phyloP scores from a whole-genome alignment of 2,888 invertebrate genomes.

The Octodonta nipae region DNA sequence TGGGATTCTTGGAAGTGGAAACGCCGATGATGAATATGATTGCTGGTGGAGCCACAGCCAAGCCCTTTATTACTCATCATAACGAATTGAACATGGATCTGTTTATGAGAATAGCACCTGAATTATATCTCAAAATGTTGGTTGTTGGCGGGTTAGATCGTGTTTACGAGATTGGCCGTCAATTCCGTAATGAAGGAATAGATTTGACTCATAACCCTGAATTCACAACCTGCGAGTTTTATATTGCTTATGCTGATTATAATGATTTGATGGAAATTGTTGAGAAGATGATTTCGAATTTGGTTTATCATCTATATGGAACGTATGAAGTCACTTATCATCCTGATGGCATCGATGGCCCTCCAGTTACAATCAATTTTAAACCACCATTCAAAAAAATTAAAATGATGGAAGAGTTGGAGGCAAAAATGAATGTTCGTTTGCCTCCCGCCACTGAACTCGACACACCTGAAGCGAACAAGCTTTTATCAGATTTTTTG shows the following conservation, averaged over 20 bases:
- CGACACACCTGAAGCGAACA: slow-evolving; percentile 53
- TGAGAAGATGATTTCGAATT: slow-evolving; percentile 79
- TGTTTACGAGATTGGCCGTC: slow-evolving; percentile 66
- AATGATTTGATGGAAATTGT: slow-evolving; percentile 87
- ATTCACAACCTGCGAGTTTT: slow-evolving; percentile 98
- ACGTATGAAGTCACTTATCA: slow-evolving; percentile 73
- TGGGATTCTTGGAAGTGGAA: slow-evolving; percentile 96
- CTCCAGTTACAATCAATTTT: slow-evolving; percentile 80
- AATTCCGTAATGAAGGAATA: slow-evolving; percentile 97
- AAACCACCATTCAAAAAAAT: slow-evolving; percentile 91
- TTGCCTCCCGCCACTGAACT: slow-evolving; percentile 59
- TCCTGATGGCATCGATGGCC: slow-evolving; percentile 77
- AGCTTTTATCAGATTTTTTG: slow-evolving; percentile 71
- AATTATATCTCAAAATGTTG: slow-evolving; percentile 94
- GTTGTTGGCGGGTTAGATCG: slow-evolving; percentile 95
- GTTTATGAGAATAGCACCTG: slow-evolving; percentile 95
- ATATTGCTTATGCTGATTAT: slow-evolving; percentile 99
- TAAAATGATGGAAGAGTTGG: slow-evolving; percentile 82
- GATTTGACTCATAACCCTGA: slow-evolving; percentile 99
- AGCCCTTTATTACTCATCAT: slow-evolving; percentile 97
- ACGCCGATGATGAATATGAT: slow-evolving; percentile 99
- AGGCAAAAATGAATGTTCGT: slow-evolving; percentile 62
- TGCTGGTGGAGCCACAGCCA: slow-evolving; percentile 95
- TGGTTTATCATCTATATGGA: slow-evolving; percentile 87
- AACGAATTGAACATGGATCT: slow-evolving; percentile 96